Conservation (phyloP, 1,140 invertebrate species). For the Belonocnema kinseyi region DNA sequence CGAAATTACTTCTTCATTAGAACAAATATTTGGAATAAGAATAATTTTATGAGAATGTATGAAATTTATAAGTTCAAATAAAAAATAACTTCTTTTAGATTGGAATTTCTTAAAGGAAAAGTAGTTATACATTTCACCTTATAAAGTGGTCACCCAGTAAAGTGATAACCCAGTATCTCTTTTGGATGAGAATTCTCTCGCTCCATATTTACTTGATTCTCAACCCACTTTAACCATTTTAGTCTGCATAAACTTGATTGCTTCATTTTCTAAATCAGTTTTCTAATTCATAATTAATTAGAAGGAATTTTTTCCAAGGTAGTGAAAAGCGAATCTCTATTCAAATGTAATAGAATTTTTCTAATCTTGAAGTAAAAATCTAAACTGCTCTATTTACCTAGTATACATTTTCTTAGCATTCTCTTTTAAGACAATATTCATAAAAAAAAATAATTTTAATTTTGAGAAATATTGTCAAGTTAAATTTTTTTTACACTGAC, state of each 20-base stretch:
- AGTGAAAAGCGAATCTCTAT: not conserved
- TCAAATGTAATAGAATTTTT: too few relatives aligned
- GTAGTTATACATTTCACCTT: not conserved
- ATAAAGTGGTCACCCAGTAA: not conserved
- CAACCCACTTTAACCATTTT: conserved; percentile 16
- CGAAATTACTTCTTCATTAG: not conserved
- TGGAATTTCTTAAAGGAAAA: not conserved
- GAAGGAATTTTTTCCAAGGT: not conserved
- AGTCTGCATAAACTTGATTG: conserved; percentile 10
- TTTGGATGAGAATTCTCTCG: conserved; percentile 1
- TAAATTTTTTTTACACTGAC: too few relatives aligned
- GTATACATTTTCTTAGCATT: too few relatives aligned
- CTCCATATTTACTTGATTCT: not conserved
- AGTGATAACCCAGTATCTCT: not conserved
- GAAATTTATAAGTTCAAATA: not conserved
- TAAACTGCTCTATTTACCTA: too few relatives aligned
- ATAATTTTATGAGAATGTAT: not conserved
- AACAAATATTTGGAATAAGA: not conserved
- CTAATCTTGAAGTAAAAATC: too few relatives aligned
- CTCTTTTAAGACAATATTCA: too few relatives aligned
- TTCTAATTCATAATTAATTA: conserved; percentile 10
- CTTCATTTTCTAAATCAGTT: conserved; percentile 20
- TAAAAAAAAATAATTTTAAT: too few relatives aligned
- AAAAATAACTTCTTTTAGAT: not conserved
- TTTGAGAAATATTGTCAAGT: too few relatives aligned